Base-by-base conservation (phyloP, 1,140 invertebrate species). In the Gerris buenoi region DNA sequence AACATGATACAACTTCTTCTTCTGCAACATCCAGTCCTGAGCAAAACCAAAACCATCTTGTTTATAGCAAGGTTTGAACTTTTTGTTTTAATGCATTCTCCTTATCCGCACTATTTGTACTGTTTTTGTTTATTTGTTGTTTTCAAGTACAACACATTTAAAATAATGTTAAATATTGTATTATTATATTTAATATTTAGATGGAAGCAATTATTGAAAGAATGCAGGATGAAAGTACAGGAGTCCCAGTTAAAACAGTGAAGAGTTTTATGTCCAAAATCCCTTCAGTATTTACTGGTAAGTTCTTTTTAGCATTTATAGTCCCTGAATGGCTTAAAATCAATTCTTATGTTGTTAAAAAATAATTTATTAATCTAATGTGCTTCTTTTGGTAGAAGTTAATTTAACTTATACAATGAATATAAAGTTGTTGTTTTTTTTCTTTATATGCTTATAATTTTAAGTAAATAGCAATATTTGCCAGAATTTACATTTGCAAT, bases 261-360 rank as follows among this genome's bases (percentile, higher is more conserved):
- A 99, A 99, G 81, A 96, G 89, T 75, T 98, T 99, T 76, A 95
- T 98, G 90, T 93, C 93, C 56, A 98, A 98, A 83, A 96, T 98
- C 72, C 97, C 97, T 27, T 97, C 94, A 66, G 90, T 93, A 65
- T 93, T 93, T 75, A 91, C 89, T 69, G 88, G 95, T 89, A 77
- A 81, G 27, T n/a, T n/a, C n/a, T n/a, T n/a, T n/a, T n/a, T n/a
- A n/a, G n/a, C n/a, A n/a, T n/a, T n/a, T n/a, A n/a, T n/a, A n/a
- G n/a, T n/a, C n/a, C n/a, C n/a, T n/a, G n/a, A n/a, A n/a, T n/a
- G n/a, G n/a, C n/a, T n/a, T n/a, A n/a, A n/a, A n/a, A n/a, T n/a
- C n/a, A n/a, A n/a, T n/a, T n/a, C n/a, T n/a, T n/a, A n/a, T n/a
- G n/a, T n/a, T n/a, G n/a, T n/a, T n/a, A n/a, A n/a, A n/a, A n/a